Evolutionary conservation across 2,113 vertebrate species (phyloP), one percentile per base, ranked within the genome.

Genomic region (Glaucomys volans): DNA sequence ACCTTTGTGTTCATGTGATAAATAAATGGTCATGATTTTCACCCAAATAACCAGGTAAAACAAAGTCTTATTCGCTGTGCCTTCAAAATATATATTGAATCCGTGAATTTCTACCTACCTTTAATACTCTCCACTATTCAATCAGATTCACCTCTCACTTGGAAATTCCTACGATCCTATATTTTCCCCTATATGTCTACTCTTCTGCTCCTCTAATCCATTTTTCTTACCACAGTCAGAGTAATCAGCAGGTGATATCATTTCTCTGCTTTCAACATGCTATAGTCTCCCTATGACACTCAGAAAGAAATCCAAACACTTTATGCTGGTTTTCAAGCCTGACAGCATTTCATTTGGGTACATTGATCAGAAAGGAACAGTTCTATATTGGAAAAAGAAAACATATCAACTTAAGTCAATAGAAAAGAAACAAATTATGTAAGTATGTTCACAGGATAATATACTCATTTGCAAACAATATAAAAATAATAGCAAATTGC

Each of bases 81-180:
- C 40, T 94, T 88, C 59, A 94, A 84, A 89, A 66, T 26, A 42
- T 64, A 16, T 81, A 52, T 50, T 90, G 64, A 91, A 86, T 37
- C 62, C 24, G 14, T 44, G 7, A 11, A 88, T 87, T 92, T 72
- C 28, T 72, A 50, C 37, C 32, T 13, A 44, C 64, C 50, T 47
- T 14, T 44, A 93, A 69, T 80, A 17, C 0, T 5, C 35, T 59
- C 62, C 40, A 24, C 2, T 92, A 59, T 35, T 64, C 13, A 88
- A 86, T 10, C 42, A 54, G 32, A 76, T 7, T 37, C 6, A n/a
- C 35, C 14, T 69, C 35, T 84, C 32, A 72, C 42, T 76, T 69
- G 5, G 26, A 90, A 87, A 40, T 47, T 86, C 26, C 42, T 71
- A 40, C 16, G 40, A 54, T 1, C 17, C 12, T 83, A 7, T 30